Percentiles rank a stretch among this genome's conserved stretches.
These are phyloP conservation scores for Leptarthrus brevirostris DNA, from an alignment of 2,888 invertebrate species.

Conservation along the genomic window DNA sequence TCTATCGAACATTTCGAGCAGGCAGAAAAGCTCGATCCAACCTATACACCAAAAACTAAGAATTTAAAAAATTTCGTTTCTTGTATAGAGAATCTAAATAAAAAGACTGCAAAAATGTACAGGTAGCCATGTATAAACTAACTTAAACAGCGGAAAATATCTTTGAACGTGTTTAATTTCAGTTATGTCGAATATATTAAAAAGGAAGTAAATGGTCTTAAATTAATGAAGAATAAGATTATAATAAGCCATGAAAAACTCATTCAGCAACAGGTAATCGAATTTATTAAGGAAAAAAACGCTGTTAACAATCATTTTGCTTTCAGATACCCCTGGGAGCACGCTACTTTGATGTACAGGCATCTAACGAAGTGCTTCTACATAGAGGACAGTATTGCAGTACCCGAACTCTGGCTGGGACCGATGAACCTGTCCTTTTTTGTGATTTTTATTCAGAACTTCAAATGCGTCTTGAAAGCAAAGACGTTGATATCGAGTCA, in stretches of 20 bases:
- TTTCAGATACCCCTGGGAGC: conserved; percentile 62
- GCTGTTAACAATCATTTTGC: not conserved
- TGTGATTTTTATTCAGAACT: conserved; percentile 67
- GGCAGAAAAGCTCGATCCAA: conserved; percentile 62
- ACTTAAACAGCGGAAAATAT: too few relatives aligned
- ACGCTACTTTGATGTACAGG: conserved; percentile 60
- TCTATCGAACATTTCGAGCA: conserved; percentile 62
- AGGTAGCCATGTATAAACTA: conserved; percentile 57
- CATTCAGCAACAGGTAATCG: conserved; percentile 61
- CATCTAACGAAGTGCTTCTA: conserved; percentile 61
- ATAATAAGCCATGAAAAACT: conserved; percentile 62
- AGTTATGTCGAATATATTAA: conserved; percentile 66
- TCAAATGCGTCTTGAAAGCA: conserved; percentile 65
- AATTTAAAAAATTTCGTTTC: conserved; percentile 62
- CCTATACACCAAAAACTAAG: conserved; percentile 60
- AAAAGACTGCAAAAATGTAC: conserved; percentile 63
- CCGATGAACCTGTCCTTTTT: conserved; percentile 64
- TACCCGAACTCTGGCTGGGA: conserved; percentile 61
- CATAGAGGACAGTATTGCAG: conserved; percentile 65
- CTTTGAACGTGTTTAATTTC: too few relatives aligned
- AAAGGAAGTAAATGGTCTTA: conserved; percentile 63
- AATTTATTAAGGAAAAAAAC: not conserved
- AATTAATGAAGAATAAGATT: conserved; percentile 62
- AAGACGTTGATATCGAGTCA: conserved; percentile 64
- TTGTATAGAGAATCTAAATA: conserved; percentile 63